Evolutionary conservation across 2,113 vertebrate species (phyloP).

Genomic region (Channa argus): DNA sequence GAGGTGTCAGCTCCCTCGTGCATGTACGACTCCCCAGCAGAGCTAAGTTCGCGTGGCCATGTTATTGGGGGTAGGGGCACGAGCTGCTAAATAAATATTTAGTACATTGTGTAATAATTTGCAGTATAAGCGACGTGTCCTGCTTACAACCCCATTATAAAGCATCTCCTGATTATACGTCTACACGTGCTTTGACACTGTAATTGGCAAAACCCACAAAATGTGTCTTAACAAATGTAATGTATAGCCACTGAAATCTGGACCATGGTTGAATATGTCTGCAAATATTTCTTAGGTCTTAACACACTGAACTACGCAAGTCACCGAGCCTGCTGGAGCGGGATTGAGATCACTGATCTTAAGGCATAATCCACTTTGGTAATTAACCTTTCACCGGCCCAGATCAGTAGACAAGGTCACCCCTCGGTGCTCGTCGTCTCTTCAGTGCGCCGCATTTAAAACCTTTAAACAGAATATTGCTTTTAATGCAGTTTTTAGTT

Average conservation of each 20-base stretch:
- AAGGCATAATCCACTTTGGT: conserved; percentile 83
- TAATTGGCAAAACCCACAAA: background rate
- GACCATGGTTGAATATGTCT: too few relatives aligned
- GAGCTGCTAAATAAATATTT: conserved; percentile 44
- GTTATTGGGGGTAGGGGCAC: conserved; percentile 52
- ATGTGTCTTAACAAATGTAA: too few relatives aligned
- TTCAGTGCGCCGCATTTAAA: conserved; percentile 67
- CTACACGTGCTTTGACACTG: background rate
- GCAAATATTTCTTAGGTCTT: background rate
- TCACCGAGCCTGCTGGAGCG: conserved; percentile 52
- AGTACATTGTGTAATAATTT: conserved; percentile 46
- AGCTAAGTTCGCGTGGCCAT: conserved; percentile 62
- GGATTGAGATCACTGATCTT: conserved; percentile 80
- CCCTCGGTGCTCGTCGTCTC: conserved; percentile 74
- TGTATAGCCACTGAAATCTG: too few relatives aligned
- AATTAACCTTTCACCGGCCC: conserved; percentile 83
- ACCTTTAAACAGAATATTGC: conserved; percentile 46
- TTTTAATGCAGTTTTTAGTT: conserved; percentile 41
- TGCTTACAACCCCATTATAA: background rate
- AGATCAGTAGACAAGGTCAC: conserved; percentile 84
- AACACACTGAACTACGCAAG: conserved; percentile 65
- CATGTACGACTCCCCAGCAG: conserved; percentile 40
- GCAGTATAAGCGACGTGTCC: conserved; percentile 1
- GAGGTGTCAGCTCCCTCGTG: conserved; percentile 49
- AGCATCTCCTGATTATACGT: background rate